Evolutionary conservation across 64 coral and sea anemone species (phyloP).

Genomic region (Montipora cactus): DNA sequence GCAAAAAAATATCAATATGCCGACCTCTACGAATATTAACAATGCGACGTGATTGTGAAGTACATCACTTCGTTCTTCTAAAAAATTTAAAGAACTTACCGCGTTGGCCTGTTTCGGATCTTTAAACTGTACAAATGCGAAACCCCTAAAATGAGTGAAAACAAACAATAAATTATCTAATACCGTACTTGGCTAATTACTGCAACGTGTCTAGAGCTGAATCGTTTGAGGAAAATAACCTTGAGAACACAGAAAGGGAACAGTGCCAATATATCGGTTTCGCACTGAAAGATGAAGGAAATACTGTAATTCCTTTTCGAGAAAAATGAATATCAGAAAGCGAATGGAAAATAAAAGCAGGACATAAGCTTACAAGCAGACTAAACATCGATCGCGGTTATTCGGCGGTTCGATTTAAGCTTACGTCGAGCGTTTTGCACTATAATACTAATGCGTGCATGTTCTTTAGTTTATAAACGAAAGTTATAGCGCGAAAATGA

Average conservation of each 20-base stretch:
- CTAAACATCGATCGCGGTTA: constrained; percentile 5
- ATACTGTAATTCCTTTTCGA: neutral
- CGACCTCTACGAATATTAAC: neutral
- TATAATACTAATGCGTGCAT: neutral
- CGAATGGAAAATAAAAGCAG: constrained; percentile 10
- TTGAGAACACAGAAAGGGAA: neutral
- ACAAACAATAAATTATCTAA: constrained; percentile 77
- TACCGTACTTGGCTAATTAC: constrained; percentile 58
- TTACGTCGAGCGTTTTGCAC: neutral
- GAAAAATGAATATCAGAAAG: neutral
- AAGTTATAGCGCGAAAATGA: constrained; percentile 10
- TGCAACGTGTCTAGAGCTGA: constrained; percentile 35
- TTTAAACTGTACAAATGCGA: constrained; percentile 95
- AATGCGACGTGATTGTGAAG: neutral
- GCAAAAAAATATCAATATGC: neutral
- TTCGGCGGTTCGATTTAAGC: neutral
- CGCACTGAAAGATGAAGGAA: neutral
- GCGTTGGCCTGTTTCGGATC: constrained; percentile 74
- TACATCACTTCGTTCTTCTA: neutral
- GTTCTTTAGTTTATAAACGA: constrained; percentile 19
- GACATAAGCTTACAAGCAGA: neutral
- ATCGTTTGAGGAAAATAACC: neutral
- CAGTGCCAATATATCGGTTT: constrained; percentile 8
- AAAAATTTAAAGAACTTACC: constrained; percentile 55
- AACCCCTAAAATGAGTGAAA: constrained; percentile 84